phyloP scores from a whole-genome alignment of 1,140 invertebrate species.

The Trypoxylus dichotomus region DNA sequence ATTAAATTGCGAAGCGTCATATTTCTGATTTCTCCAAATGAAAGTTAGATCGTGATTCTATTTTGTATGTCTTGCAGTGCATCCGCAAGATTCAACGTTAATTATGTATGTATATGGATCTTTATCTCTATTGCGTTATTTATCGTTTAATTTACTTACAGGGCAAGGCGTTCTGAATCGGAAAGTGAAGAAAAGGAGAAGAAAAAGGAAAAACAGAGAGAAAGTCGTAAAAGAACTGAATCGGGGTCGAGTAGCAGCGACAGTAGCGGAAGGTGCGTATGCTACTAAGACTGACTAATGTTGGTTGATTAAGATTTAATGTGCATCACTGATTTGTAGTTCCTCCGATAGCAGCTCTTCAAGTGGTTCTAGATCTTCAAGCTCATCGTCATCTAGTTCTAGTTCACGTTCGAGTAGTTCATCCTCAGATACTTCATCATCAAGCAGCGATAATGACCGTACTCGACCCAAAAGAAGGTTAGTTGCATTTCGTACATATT shows the following conservation, averaged over 20 bases:
- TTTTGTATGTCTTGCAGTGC: not conserved
- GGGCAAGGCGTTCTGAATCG: slow-evolving; percentile 47
- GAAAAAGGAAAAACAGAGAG: slow-evolving; percentile 65
- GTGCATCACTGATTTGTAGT: slow-evolving; percentile 53
- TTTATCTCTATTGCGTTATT: not conserved
- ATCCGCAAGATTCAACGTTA: not conserved
- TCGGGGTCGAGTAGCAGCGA: slow-evolving; percentile 76
- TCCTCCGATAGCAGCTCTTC: slow-evolving; percentile 75
- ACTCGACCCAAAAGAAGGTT: slow-evolving; percentile 64
- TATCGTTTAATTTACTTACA: slow-evolving; percentile 27
- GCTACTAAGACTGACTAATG: not conserved
- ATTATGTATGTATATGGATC: not conserved
- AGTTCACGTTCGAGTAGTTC: slow-evolving; percentile 75
- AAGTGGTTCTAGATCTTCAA: slow-evolving; percentile 60
- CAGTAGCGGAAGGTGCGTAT: slow-evolving; percentile 70
- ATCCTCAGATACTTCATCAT: slow-evolving; percentile 60
- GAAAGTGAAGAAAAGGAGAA: slow-evolving; percentile 66
- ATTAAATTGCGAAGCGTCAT: not conserved
- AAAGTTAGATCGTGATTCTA: not conserved
- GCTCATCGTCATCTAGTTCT: slow-evolving; percentile 70
- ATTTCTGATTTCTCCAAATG: not conserved
- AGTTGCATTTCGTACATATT: slow-evolving; percentile 34
- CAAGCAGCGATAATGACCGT: slow-evolving; percentile 61
- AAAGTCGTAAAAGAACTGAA: slow-evolving; percentile 66
- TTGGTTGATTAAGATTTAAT: slow-evolving; percentile 4